Conservation (phyloP, 1,140 invertebrate genomes). For the Drosophila santomea region DNA sequence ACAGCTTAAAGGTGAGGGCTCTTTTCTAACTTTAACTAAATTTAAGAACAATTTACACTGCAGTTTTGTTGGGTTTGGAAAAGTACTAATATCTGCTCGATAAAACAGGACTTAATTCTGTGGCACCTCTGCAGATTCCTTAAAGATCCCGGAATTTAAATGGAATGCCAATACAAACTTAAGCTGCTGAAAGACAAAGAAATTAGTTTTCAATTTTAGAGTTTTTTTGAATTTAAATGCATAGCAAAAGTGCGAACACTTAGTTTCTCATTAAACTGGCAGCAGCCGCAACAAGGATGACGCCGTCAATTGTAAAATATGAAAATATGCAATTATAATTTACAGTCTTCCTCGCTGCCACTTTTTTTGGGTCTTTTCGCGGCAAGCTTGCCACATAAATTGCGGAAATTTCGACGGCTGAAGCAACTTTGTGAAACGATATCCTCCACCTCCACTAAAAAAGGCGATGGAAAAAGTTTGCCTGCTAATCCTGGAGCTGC, state of each 20-base stretch:
- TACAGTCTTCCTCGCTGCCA: constrained; percentile 51
- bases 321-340: constrained; percentile 83
- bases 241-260: constrained; percentile 54
- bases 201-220: neutral
- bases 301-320: constrained; percentile 80
- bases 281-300: constrained; percentile 45
- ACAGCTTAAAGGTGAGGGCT: neutral
- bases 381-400: constrained; percentile 64
- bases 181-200: neutral
- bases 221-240: constrained; percentile 60
- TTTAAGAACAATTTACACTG: neutral
- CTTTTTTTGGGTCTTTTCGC: constrained; percentile 27
- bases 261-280: constrained; percentile 69
- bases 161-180: neutral
- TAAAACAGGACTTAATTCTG: too few relatives aligned
- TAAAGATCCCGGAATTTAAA: neutral
- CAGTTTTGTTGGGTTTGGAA: neutral
- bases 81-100: too few relatives aligned
- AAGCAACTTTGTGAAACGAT: constrained; percentile 65
- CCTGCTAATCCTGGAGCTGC: constrained; percentile 64
- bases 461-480: constrained; percentile 69
- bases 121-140: neutral
- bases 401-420: constrained; percentile 48
- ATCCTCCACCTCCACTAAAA: constrained; percentile 46
- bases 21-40: neutral